Percentiles rank a stretch among this genome's conserved stretches.
These are phyloP conservation scores for Brachypodius melanocephalos DNA, from an alignment of 2,113 vertebrate species.

Conservation along the genomic window DNA sequence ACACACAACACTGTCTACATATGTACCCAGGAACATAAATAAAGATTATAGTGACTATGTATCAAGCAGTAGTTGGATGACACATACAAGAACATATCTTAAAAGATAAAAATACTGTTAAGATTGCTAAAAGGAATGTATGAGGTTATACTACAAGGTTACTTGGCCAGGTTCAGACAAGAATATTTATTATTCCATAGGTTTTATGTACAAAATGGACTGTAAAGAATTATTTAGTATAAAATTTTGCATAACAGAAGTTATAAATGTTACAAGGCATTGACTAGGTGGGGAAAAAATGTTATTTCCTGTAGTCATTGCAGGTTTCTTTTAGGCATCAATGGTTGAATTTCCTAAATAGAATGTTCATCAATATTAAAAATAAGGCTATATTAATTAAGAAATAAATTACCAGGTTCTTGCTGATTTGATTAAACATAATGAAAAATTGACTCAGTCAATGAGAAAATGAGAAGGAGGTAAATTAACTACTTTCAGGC, in stretches of 20 bases:
- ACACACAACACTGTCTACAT: background rate
- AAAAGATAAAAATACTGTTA: background rate
- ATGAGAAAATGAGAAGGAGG: background rate
- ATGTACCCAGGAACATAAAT: background rate
- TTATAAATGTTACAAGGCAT: background rate
- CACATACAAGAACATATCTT: background rate
- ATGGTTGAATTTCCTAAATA: background rate
- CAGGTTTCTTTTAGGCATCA: background rate
- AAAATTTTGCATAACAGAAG: background rate
- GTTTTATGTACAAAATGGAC: background rate
- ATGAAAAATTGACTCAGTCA: background rate
- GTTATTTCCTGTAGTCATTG: background rate
- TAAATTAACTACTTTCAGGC: background rate
- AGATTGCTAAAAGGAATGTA: background rate
- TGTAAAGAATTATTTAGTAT: background rate
- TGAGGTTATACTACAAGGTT: background rate
- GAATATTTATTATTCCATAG: background rate
- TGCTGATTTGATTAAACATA: constrained; percentile 28
- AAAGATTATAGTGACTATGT: background rate
- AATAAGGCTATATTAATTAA: constrained; percentile 27
- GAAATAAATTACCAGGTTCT: constrained; percentile 21
- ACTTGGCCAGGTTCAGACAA: background rate
- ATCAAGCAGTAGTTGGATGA: background rate
- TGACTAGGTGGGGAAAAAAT: background rate
- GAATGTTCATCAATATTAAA: constrained; percentile 26